These are phyloP conservation scores for Dipodomys stephensi DNA, from an alignment of 2,113 vertebrate genomes.

Conservation along the genomic window DNA sequence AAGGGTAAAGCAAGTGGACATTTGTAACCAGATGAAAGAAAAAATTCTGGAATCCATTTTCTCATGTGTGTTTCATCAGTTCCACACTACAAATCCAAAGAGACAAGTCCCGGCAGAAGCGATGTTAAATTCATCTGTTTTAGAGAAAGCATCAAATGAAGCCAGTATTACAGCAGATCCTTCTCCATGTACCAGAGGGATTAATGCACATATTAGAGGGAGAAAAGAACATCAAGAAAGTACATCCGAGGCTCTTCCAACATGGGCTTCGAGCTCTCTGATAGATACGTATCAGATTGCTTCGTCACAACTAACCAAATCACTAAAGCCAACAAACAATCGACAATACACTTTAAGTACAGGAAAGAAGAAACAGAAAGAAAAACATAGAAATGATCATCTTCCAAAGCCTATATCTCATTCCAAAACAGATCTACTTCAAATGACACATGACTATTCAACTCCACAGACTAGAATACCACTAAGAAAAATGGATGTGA, in stretches of 20 bases:
- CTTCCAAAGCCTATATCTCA: not conserved
- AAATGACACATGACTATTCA: not conserved
- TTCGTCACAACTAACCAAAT: not conserved
- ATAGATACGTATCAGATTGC: not conserved
- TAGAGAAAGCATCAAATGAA: constrained; percentile 28
- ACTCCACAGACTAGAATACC: not conserved
- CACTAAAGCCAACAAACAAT: not conserved
- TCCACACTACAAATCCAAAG: not conserved
- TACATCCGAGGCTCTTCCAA: not conserved
- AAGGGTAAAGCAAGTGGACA: not conserved
- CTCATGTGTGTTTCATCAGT: not conserved
- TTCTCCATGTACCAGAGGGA: not conserved
- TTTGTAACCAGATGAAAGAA: constrained; percentile 17
- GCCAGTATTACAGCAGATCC: not conserved
- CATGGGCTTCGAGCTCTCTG: not conserved
- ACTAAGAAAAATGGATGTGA: not conserved
- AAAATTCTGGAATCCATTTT: not conserved
- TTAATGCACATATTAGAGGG: not conserved
- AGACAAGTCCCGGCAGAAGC: not conserved
- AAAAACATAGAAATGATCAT: not conserved
- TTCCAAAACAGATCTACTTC: not conserved
- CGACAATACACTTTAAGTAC: not conserved
- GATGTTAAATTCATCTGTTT: constrained; percentile 3
- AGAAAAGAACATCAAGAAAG: not conserved
- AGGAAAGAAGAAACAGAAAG: constrained; percentile 7